Evolutionary conservation across 1,140 invertebrate species (phyloP), one percentile per base, ranked within the genome.

Genomic region (Zaprionus gabonicus): DNA sequence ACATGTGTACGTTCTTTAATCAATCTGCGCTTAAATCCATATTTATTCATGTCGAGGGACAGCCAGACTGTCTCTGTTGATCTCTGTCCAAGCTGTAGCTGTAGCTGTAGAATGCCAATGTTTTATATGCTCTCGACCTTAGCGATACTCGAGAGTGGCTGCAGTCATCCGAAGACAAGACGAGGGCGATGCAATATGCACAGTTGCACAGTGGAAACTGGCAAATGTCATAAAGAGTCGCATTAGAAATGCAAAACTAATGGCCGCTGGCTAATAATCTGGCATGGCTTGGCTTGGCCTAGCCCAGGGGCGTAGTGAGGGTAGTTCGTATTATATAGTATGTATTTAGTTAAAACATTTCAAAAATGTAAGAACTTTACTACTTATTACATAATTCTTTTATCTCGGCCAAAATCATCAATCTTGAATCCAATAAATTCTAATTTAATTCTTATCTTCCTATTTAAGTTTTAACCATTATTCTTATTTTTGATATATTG

Each of bases 171-270:
- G 28, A 71, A 75, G 31, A 34, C 31, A 51, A 51, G 17, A 23
- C 46, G 46, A 51, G 17, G 46, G 46, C 46, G 41, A 17, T 46
- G 38, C 38, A 41, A 20, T 49, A 49, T 51, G 20, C 20, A 25
- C 46, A 23, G 31, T 55, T 56, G 25, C 23, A 67, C 41, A 27
- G 41, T 44, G 41, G 41, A 44, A 44, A 51, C 46, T 51, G 12
- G 46, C 60, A 76, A 76, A 76, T 72, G 77, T 69, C 82, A 78
- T 78, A 84, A 85, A 78, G 69, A 68, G 66, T 72, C 71, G 75
- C 80, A 85, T 81, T 79, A 66, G 71, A 84, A 85, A 84, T 84
- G 82, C 66, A 69, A 69, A 81, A 85, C 79, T 68, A 83, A 83
- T 83, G 80, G 80, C 80, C 71, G 73, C 59, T 56, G 69, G 72